phyloP scores from a whole-genome alignment of 2,888 invertebrate species.

The Notodonta dromedarius region DNA sequence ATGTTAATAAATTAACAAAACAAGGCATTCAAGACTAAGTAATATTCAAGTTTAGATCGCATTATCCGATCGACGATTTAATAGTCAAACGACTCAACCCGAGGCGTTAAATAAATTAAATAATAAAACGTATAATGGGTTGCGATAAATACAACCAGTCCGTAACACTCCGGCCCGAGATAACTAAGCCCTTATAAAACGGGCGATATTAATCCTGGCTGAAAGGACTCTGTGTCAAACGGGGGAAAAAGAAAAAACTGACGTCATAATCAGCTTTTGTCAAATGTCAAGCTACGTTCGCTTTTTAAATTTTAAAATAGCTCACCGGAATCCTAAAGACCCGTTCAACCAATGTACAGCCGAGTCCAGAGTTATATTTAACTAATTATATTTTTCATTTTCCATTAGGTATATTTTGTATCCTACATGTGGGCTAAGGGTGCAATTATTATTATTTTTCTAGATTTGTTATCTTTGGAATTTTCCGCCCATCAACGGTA shows the following conservation, averaged over 20 bases:
- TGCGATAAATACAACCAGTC: conserved; percentile 81
- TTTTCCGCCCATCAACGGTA: conserved; percentile 76
- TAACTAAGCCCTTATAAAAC: conserved; percentile 82
- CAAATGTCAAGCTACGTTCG: conserved; percentile 76
- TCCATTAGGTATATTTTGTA: neutral
- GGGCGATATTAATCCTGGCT: conserved; percentile 80
- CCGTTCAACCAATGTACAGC: conserved; percentile 42
- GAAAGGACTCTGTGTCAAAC: conserved; percentile 69
- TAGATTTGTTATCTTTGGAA: conserved; percentile 61
- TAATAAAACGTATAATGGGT: conserved; percentile 82
- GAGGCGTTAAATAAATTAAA: conserved; percentile 83
- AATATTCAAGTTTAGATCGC: conserved; percentile 75
- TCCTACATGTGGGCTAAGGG: neutral
- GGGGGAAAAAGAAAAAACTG: conserved; percentile 69
- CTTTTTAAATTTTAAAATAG: conserved; percentile 77
- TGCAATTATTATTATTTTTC: neutral
- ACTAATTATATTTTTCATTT: conserved; percentile 1
- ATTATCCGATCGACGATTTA: conserved; percentile 78
- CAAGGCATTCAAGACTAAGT: conserved; percentile 62
- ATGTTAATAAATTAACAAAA: conserved; percentile 59
- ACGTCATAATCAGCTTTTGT: conserved; percentile 84
- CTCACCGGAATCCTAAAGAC: conserved; percentile 60
- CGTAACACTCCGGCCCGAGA: conserved; percentile 71
- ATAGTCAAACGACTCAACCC: conserved; percentile 79
- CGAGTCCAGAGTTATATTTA: conserved; percentile 13